Evolutionary conservation across 2,113 vertebrate species (phyloP).

Genomic region (Sorex araneus): DNA sequence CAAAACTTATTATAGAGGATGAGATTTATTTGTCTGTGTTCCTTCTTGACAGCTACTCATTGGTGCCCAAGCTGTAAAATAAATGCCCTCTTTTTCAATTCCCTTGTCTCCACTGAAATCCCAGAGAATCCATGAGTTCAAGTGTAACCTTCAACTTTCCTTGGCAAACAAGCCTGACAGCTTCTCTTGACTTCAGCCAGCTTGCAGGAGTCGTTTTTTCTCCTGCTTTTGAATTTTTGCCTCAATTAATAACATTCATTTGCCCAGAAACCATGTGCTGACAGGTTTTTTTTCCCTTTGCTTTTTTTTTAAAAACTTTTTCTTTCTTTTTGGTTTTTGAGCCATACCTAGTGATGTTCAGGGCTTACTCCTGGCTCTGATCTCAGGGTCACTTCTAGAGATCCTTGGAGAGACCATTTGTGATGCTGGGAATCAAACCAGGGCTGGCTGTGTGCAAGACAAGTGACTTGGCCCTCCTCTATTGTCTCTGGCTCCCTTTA

Average conservation of each 20-base stretch:
- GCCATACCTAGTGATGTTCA: too few species aligned
- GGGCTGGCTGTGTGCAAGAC: too few species aligned
- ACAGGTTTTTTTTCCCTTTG: constrained; percentile 33
- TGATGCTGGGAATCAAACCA: background rate
- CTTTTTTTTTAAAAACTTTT: background rate
- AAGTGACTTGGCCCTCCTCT: too few species aligned
- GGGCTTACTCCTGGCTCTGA: too few species aligned
- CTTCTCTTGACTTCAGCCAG: background rate
- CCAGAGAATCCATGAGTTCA: background rate
- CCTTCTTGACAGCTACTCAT: constrained; percentile 45
- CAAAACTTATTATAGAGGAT: background rate
- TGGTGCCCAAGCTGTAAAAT: background rate
- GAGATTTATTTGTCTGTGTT: background rate
- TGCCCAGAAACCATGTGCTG: constrained; percentile 5
- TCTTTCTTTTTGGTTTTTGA: background rate
- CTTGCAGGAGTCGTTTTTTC: background rate
- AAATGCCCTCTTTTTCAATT: constrained; percentile 1
- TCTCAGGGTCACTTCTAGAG: too few species aligned
- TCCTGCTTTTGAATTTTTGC: constrained; percentile 58
- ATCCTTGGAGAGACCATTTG: background rate
- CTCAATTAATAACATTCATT: background rate
- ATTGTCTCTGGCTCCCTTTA: too few species aligned
- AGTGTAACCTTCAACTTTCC: constrained; percentile 28
- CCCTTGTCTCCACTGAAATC: constrained; percentile 24
- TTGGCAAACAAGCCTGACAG: background rate